Evolutionary conservation across 2,113 vertebrate species (phyloP).

Genomic region (Ctenodactylus gundi): DNA sequence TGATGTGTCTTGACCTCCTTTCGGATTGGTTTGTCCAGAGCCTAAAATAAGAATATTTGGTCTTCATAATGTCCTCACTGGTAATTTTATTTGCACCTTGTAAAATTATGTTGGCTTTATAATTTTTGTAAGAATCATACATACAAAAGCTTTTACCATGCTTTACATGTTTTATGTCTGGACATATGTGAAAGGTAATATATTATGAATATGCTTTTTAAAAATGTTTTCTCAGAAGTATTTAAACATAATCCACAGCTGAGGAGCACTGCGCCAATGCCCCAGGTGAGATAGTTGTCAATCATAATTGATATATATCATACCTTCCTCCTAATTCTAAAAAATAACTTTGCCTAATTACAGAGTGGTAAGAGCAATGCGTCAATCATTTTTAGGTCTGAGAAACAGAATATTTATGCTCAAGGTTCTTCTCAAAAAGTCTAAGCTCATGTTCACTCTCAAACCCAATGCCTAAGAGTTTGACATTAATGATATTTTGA

Average conservation of each 20-base stretch:
- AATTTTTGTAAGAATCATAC: not conserved
- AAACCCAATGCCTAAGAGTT: not conserved
- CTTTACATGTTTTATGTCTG: constrained; percentile 11
- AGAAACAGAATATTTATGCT: constrained; percentile 27
- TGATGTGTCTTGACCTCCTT: not conserved
- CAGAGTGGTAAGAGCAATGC: not conserved
- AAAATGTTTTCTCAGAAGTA: not conserved
- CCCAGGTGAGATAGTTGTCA: not conserved
- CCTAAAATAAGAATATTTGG: not conserved
- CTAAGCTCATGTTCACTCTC: constrained; percentile 1
- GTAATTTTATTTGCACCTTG: not conserved
- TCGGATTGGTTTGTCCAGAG: not conserved
- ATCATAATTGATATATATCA: not conserved
- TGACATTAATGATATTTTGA: not conserved
- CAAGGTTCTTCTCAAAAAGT: not conserved
- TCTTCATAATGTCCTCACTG: not conserved
- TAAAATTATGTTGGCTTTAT: not conserved
- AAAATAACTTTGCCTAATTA: constrained; percentile 31
- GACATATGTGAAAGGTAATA: not conserved
- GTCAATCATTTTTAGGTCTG: constrained; percentile 28
- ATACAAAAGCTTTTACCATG: not conserved
- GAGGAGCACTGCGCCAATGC: not conserved
- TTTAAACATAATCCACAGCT: not conserved
- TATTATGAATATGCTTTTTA: not conserved
- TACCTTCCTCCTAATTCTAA: not conserved